Evolutionary conservation across 1,140 invertebrate species (phyloP).

Genomic region (Lamellibrachia luymesi): DNA sequence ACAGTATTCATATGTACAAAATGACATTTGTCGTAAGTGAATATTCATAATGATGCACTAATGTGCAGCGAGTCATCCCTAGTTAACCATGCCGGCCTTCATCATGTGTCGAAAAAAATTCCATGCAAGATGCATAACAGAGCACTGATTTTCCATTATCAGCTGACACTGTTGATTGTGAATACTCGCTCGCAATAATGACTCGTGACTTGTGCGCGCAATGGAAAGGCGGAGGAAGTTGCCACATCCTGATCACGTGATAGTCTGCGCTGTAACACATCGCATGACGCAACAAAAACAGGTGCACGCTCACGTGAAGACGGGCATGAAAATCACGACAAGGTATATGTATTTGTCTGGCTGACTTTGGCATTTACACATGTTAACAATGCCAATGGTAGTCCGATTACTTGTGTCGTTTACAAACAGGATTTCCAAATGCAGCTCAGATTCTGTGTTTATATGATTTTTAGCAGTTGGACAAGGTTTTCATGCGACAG

Average conservation of each 20-base stretch:
- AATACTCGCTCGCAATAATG: background rate
- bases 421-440: background rate
- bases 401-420: background rate
- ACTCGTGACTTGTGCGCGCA: background rate
- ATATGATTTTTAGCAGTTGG: background rate
- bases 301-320: background rate
- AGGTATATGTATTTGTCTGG: background rate
- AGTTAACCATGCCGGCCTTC: background rate
- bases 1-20: background rate
- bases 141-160: slow-evolving; percentile 4
- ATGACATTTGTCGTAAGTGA: background rate
- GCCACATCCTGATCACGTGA: background rate
- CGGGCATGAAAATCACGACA: background rate
- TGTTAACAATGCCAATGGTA: background rate
- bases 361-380: background rate
- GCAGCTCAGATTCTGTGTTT: background rate
- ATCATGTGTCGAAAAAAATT: background rate
- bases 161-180: background rate
- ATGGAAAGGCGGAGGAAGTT: background rate
- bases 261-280: background rate
- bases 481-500: background rate
- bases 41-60: background rate
- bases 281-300: background rate
- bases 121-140: background rate
- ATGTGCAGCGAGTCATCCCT: background rate